A percentile compares a stretch with the other conserved stretches of the same genome.
Conservation (phyloP, 2,113 vertebrate species). For the Rattus rattus region DNA sequence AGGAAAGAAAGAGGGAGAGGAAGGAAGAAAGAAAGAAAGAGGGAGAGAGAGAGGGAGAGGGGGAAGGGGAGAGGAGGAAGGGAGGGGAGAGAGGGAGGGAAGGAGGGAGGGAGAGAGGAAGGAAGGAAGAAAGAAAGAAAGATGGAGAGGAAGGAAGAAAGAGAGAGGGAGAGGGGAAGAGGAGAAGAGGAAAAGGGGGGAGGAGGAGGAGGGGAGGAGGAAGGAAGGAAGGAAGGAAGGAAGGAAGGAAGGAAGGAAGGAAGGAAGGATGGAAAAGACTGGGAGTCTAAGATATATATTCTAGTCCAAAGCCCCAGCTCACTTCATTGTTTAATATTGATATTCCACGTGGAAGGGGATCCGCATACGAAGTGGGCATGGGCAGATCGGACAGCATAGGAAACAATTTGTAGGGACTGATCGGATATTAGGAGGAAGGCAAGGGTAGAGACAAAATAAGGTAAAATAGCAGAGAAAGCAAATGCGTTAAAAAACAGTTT, state of each 20-base stretch:
- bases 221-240: too few relatives aligned
- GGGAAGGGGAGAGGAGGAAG: too few relatives aligned
- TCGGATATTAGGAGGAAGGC: neutral
- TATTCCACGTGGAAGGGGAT: neutral
- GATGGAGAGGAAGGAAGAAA: too few relatives aligned
- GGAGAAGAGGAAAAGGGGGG: too few relatives aligned
- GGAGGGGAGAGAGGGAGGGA: neutral
- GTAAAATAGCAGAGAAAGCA: neutral
- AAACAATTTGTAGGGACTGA: conserved; percentile 4
- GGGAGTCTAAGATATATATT: neutral
- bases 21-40: too few relatives aligned
- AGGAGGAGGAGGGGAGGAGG: too few relatives aligned
- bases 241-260: too few relatives aligned
- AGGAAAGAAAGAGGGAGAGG: too few relatives aligned
- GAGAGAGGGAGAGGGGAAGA: too few relatives aligned
- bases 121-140: too few relatives aligned
- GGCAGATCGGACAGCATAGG: neutral
- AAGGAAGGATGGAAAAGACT: neutral
- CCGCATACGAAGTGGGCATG: neutral
- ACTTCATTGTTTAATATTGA: neutral
- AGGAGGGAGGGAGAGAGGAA: too few relatives aligned
- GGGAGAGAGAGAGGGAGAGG: neutral
- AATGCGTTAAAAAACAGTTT: neutral
- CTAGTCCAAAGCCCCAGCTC: neutral
- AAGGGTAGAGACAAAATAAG: neutral